Conservation (phyloP, 2,113 vertebrate species). For the Connochaetes taurinus region DNA sequence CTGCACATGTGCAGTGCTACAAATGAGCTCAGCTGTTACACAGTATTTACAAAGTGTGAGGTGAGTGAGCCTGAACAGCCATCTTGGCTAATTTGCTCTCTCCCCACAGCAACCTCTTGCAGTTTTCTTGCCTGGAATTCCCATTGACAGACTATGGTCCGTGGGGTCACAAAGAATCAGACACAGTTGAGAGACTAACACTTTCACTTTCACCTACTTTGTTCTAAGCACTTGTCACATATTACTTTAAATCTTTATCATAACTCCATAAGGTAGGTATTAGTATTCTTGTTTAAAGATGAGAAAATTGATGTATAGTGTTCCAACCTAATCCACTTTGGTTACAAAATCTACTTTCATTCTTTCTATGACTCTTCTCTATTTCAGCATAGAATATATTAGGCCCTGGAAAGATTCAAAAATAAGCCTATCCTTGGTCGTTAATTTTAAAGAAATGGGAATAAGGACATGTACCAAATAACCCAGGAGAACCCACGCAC, state of each 20-base stretch:
- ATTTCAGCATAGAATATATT: not conserved
- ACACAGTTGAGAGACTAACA: not conserved
- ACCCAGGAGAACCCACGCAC: fast-evolving
- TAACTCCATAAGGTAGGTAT: not conserved
- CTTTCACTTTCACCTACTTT: not conserved
- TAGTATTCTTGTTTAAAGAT: not conserved
- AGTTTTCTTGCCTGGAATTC: not conserved
- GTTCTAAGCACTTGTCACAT: not conserved
- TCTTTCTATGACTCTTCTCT: not conserved
- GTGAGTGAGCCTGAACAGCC: not conserved
- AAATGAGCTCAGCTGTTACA: not conserved
- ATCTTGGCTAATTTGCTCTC: not conserved
- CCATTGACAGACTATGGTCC: not conserved
- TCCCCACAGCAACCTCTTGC: not conserved
- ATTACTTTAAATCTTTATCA: not conserved
- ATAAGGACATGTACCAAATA: not conserved
- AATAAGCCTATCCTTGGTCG: not conserved
- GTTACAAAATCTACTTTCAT: not conserved
- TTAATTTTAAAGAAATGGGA: not conserved
- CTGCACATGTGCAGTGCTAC: not conserved
- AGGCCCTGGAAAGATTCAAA: not conserved
- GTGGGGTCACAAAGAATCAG: not conserved
- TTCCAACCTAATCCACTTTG: not conserved
- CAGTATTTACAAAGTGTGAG: not conserved
- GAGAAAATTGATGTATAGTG: not conserved